Base-by-base conservation (phyloP, 2,113 vertebrate species). In the Monopterus albus region DNA sequence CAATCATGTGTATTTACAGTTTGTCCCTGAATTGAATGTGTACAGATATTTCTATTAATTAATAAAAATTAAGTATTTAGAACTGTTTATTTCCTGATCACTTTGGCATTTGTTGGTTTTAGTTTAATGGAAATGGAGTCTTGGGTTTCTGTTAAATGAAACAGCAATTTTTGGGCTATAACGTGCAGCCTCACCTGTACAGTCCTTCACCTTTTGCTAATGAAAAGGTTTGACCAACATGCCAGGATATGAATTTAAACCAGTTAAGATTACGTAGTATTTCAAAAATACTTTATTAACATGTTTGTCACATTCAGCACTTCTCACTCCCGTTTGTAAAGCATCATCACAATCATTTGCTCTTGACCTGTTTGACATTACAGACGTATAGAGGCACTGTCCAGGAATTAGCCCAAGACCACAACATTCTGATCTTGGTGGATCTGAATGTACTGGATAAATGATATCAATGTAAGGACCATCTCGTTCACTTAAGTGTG, bases 261-360 rank as follows among this genome's bases (percentile, higher is more conserved):
- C 3, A 40, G 33, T 55, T 5, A 25, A n/a, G 12, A 17, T 68
- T 28, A 35, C 5, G 2, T 47, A 76, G 82, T 52, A 81, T 87
- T 88, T 87, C 56, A 88, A 90, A 90, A 87, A 90, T 87, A 88
- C 67, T 90, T 90, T 89, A 88, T 83, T 90, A 76, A 66, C 73
- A 69, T 35, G 39, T 67, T 78, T 33, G 46, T 69, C 56, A 85
- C 65, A 66, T 70, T 75, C 42, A 72, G 73, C 74, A 85, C 60
- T 46, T 65, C 74, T 49, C 71, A 20, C 59, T 62, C 69, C 75
- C 61, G 72, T 85, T 87, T 72, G 72, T 55, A 79, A 83, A 86
- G 74, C 47, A 6, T 57, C 42, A 57, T 70, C 56, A 70, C 58
- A 58, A 69, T 81, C 72, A 58, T 61, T 80, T 80, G 77, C 46